Evolutionary conservation across 1,140 invertebrate species (phyloP).

Genomic region (Colletes gigas): DNA sequence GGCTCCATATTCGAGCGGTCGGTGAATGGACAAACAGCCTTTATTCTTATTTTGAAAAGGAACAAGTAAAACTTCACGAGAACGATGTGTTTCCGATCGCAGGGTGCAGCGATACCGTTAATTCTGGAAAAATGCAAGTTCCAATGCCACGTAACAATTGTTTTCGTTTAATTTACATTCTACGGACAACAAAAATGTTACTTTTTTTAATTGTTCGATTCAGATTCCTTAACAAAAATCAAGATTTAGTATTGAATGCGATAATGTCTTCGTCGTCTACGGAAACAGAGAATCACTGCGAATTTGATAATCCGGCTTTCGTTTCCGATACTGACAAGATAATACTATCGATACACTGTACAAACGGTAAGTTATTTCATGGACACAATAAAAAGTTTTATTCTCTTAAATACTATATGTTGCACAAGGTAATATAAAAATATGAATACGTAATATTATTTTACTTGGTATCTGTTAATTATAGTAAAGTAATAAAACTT

Average conservation of each 20-base stretch:
- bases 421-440: too few species aligned
- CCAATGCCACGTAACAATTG: background rate
- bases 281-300: constrained; percentile 52
- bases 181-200: background rate
- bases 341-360: background rate
- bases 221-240: constrained; percentile 35
- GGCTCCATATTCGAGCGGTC: constrained; percentile 95
- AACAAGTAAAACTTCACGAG: constrained; percentile 87
- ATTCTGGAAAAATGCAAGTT: constrained; percentile 67
- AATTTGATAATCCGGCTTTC: constrained; percentile 73
- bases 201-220: background rate
- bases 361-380: background rate
- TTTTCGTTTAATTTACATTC: background rate
- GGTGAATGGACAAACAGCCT: constrained; percentile 97
- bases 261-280: constrained; percentile 34
- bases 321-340: constrained; percentile 55
- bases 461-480: too few species aligned
- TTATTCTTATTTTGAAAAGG: constrained; percentile 93
- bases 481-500: too few species aligned
- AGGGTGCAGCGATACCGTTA: constrained; percentile 32
- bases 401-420: too few species aligned
- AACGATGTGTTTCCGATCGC: constrained; percentile 80
- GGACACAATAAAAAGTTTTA: too few species aligned
- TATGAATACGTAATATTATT: too few species aligned
- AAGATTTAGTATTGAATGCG: constrained; percentile 52